Percentiles rank a stretch among this genome's conserved stretches.
phyloP scores from a whole-genome alignment of 2,888 invertebrate species.

The Amphipoea oculea region DNA sequence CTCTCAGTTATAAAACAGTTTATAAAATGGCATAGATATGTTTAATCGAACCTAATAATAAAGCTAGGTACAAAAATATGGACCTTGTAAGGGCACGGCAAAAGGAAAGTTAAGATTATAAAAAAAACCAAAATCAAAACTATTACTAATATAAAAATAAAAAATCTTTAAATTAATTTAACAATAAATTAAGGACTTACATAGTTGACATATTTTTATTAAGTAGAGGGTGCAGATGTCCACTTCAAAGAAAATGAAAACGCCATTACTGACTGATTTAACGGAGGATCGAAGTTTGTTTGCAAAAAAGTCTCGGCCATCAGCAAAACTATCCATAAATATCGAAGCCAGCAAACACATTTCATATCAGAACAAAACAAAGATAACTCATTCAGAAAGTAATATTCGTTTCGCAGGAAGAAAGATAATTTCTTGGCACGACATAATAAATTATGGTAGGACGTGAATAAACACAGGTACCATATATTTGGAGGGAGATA shows the following conservation, averaged over 20 bases:
- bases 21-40: not conserved
- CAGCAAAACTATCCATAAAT: slow-evolving; percentile 32
- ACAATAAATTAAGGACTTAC: no score
- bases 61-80: no score
- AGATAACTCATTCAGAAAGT: slow-evolving; percentile 51
- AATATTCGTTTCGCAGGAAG: slow-evolving; percentile 35
- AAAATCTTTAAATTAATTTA: no score
- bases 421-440: slow-evolving; percentile 48
- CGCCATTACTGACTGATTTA: not conserved
- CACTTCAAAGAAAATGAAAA: not conserved
- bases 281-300: slow-evolving; percentile 22
- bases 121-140: no score
- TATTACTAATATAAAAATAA: no score
- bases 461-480: slow-evolving; percentile 51
- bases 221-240: not conserved
- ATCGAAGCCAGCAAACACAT: slow-evolving; percentile 29
- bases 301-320: not conserved
- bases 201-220: not conserved
- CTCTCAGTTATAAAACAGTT: not conserved
- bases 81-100: no score
- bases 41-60: no score
- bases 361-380: slow-evolving; percentile 46
- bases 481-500: slow-evolving; percentile 49
- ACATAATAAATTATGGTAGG: slow-evolving; percentile 46
- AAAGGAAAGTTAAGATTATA: no score